A percentile compares a stretch with the other conserved stretches of the same genome.
Conservation (phyloP, 2,797 vertebrate species). For the Dermochelys coriacea region DNA sequence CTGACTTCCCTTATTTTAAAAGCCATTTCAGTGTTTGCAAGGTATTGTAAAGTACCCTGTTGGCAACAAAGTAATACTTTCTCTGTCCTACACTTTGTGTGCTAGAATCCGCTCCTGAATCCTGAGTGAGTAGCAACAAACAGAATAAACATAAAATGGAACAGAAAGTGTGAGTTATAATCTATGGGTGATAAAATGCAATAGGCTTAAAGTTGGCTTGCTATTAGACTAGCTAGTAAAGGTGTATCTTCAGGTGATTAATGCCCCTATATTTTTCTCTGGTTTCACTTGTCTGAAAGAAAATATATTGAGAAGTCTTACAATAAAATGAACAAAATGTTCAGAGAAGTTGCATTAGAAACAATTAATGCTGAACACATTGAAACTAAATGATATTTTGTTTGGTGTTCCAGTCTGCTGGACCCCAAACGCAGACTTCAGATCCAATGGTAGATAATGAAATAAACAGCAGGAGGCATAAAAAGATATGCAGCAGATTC, state of each 20-base stretch:
- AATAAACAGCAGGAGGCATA: background rate
- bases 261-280: background rate
- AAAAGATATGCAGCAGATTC: background rate
- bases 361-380: background rate
- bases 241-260: background rate
- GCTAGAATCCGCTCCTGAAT: background rate
- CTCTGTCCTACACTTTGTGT: background rate
- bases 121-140: background rate
- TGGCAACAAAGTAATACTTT: background rate
- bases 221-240: background rate
- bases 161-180: accelerated
- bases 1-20: background rate
- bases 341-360: background rate
- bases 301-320: background rate
- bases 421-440: background rate
- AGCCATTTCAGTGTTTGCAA: background rate
- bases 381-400: background rate
- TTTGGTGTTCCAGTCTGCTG: background rate
- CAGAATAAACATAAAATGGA: background rate
- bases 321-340: background rate
- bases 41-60: accelerated
- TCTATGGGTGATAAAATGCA: background rate
- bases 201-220: background rate
- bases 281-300: background rate
- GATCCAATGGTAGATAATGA: accelerated